Conservation (phyloP, 2,888 invertebrate species). For the Sminthurides aquaticus region DNA sequence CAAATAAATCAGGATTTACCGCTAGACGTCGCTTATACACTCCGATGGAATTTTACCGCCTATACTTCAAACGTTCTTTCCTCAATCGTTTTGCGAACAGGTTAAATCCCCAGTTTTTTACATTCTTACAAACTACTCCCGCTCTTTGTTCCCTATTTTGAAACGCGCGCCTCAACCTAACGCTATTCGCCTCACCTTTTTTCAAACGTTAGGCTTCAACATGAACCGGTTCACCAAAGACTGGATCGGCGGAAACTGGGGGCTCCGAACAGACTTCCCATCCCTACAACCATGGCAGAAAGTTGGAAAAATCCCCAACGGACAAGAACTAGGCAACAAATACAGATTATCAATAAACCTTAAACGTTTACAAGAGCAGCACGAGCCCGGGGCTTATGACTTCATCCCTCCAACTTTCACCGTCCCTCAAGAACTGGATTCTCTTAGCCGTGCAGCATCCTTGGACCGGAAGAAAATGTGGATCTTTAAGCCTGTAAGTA, state of each 20-base stretch:
- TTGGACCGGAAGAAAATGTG: background rate
- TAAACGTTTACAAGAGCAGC: background rate
- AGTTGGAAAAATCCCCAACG: background rate
- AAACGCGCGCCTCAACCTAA: too few species aligned
- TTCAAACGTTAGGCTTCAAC: background rate
- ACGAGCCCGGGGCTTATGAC: background rate
- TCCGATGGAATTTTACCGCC: background rate
- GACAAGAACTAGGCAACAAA: background rate
- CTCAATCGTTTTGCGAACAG: background rate
- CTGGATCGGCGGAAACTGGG: background rate
- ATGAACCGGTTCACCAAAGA: background rate
- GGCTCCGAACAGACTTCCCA: background rate
- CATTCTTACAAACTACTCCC: too few species aligned
- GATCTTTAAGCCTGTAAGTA: conserved; percentile 1
- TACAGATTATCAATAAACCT: background rate
- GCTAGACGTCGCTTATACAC: background rate
- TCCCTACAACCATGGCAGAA: background rate
- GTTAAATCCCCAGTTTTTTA: too few species aligned
- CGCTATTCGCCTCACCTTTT: background rate
- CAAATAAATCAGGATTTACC: background rate
- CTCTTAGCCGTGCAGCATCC: background rate
- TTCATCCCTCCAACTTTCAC: background rate
- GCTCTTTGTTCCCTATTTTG: too few species aligned
- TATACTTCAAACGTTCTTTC: background rate
- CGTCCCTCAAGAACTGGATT: background rate